These are phyloP conservation scores for Siniperca obscura DNA, from an alignment of 2,797 vertebrate genomes.

Conservation along the genomic window DNA sequence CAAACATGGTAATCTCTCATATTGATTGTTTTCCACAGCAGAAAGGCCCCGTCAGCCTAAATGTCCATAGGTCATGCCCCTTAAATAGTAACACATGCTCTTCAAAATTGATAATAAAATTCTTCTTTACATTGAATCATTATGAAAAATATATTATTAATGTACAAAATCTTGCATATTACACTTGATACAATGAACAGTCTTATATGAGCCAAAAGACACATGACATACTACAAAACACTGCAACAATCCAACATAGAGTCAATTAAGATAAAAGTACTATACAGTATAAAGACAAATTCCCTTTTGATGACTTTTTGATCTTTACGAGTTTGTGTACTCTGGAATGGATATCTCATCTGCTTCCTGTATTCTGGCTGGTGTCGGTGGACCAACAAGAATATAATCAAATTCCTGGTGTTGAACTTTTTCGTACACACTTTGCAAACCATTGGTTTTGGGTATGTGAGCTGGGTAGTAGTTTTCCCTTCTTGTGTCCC, in stretches of 20 bases:
- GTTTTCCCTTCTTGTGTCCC: slow-evolving; percentile 91
- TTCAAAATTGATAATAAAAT: slow-evolving; percentile 84
- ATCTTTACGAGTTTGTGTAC: slow-evolving; percentile 86
- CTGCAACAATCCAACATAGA: slow-evolving; percentile 74
- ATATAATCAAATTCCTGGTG: slow-evolving; percentile 95
- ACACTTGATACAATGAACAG: slow-evolving; percentile 85
- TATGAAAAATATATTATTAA: slow-evolving; percentile 89
- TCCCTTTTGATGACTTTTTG: slow-evolving; percentile 29
- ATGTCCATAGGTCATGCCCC: slow-evolving; percentile 73
- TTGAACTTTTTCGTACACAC: slow-evolving; percentile 94
- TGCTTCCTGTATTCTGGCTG: slow-evolving; percentile 91
- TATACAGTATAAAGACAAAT: slow-evolving; percentile 76
- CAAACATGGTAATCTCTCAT: slow-evolving; percentile 80
- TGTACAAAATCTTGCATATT: slow-evolving; percentile 88
- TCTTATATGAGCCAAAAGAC: slow-evolving; percentile 81
- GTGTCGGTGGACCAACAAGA: slow-evolving; percentile 90
- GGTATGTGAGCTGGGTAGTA: slow-evolving; percentile 91
- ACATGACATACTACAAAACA: slow-evolving; percentile 80
- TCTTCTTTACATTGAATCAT: slow-evolving; percentile 79
- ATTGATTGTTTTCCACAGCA: slow-evolving; percentile 82
- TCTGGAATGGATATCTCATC: slow-evolving; percentile 92
- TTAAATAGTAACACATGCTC: slow-evolving; percentile 84
- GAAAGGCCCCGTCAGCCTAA: slow-evolving; percentile 52
- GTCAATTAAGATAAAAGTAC: slow-evolving; percentile 66
- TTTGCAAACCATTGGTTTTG: slow-evolving; percentile 92